These are phyloP conservation scores for Caenorhabditis sp. DNA, from an alignment of 2,888 invertebrate species.

Conservation along the genomic window DNA sequence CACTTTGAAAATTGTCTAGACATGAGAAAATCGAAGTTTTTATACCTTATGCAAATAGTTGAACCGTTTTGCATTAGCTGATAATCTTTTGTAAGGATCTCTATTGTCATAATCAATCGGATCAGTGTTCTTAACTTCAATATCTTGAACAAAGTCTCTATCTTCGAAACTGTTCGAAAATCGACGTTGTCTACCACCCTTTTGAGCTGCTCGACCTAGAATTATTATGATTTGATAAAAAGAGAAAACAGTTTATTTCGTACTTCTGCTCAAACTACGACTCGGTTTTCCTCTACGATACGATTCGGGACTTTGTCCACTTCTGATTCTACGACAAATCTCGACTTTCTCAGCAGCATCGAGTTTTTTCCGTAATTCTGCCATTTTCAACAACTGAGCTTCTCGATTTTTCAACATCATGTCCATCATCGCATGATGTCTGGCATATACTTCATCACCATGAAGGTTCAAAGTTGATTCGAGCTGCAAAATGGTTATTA, in stretches of 20 bases:
- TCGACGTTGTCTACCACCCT: constrained; percentile 49
- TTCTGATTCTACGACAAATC: constrained; percentile 47
- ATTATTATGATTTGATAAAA: background rate
- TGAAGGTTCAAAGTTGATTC: constrained; percentile 50
- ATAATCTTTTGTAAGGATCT: constrained; percentile 56
- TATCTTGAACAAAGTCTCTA: constrained; percentile 58
- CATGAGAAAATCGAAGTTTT: background rate
- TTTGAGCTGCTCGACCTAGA: constrained; percentile 35
- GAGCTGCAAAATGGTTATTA: constrained; percentile 21
- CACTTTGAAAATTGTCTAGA: background rate
- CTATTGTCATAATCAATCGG: constrained; percentile 29
- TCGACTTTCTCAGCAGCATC: constrained; percentile 68
- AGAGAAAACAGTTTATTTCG: no score
- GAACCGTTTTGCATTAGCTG: constrained; percentile 65
- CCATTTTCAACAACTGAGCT: constrained; percentile 61
- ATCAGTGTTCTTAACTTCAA: constrained; percentile 48
- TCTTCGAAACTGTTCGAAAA: constrained; percentile 63
- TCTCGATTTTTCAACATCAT: constrained; percentile 67
- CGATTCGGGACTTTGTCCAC: constrained; percentile 55
- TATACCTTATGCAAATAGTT: constrained; percentile 66
- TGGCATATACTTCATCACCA: constrained; percentile 62
- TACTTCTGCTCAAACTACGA: constrained; percentile 54
- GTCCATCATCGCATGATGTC: constrained; percentile 68
- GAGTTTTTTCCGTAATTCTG: constrained; percentile 65
- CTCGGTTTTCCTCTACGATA: constrained; percentile 52